Evolutionary conservation across 1,140 invertebrate genomes (phyloP).

Genomic region (Calosoma granatense): DNA sequence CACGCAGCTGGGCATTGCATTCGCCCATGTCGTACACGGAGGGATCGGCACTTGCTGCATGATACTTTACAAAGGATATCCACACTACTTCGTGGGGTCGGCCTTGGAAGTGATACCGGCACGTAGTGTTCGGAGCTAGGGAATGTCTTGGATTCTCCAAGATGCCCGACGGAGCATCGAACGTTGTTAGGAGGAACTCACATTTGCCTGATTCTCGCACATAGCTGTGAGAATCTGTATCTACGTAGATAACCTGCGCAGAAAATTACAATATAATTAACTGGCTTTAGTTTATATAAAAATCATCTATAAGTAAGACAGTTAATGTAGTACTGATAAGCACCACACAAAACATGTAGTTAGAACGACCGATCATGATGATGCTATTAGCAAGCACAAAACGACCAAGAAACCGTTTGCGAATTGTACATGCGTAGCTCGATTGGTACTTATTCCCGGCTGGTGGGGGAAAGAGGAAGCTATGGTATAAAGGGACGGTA

Average conservation of each 20-base stretch:
- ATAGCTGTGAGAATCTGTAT: conserved; percentile 61
- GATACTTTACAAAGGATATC: conserved; percentile 75
- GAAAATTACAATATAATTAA: conserved; percentile 11
- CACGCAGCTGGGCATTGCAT: conserved; percentile 60
- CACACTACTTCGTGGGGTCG: conserved; percentile 66
- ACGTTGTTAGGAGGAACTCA: conserved; percentile 64
- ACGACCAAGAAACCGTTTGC: neutral
- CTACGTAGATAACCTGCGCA: conserved; percentile 58
- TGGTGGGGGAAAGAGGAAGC: too few species aligned
- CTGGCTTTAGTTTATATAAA: conserved; percentile 7
- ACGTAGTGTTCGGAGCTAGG: conserved; percentile 73
- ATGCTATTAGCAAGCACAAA: neutral
- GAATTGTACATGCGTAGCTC: neutral
- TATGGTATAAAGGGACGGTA: too few species aligned
- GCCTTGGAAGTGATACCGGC: conserved; percentile 73
- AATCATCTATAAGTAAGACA: neutral
- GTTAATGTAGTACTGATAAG: neutral
- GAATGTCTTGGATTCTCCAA: conserved; percentile 72
- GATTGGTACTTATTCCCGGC: neutral
- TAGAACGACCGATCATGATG: neutral
- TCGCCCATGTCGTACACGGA: conserved; percentile 54
- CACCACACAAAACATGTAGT: neutral
- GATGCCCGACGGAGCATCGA: conserved; percentile 61
- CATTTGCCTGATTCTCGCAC: conserved; percentile 61
- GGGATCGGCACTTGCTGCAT: conserved; percentile 53